Conservation (phyloP, 2,113 vertebrate genomes). For the Tylochromis polylepis region DNA sequence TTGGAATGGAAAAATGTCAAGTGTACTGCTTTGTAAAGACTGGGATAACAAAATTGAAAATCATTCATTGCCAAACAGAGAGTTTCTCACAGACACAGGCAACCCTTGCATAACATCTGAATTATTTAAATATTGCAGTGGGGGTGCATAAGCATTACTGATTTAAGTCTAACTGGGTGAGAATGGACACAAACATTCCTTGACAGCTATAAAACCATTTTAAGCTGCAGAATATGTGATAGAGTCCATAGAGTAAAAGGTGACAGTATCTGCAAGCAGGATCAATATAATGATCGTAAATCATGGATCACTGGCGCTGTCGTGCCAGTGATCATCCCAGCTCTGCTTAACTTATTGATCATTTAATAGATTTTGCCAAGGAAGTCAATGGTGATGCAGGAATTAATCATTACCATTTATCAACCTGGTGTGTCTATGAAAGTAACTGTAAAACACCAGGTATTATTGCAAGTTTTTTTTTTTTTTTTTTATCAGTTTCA, state of each 20-base stretch:
- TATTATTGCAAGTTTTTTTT: background rate
- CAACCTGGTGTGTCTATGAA: background rate
- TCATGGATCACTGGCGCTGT: constrained; percentile 6
- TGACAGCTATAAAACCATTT: constrained; percentile 25
- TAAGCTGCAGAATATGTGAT: background rate
- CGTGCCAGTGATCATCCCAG: constrained; percentile 19
- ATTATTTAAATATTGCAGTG: constrained; percentile 62
- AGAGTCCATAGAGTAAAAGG: background rate
- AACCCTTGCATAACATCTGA: constrained; percentile 39
- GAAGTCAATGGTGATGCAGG: constrained; percentile 34
- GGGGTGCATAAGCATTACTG: constrained; percentile 40
- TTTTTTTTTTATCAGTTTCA: background rate
- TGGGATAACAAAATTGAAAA: constrained; percentile 36
- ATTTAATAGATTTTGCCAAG: constrained; percentile 50
- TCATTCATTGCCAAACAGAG: constrained; percentile 10
- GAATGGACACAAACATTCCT: constrained; percentile 24
- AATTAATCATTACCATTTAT: constrained; percentile 14
- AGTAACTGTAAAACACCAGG: background rate
- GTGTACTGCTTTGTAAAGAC: constrained; percentile 26
- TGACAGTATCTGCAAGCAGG: constrained; percentile 5
- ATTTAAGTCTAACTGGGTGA: constrained; percentile 18
- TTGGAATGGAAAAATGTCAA: constrained; percentile 56
- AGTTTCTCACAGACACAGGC: constrained; percentile 28
- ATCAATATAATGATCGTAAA: constrained; percentile 49
- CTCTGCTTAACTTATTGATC: constrained; percentile 49